A percentile compares a stretch with the other conserved stretches of the same genome.
These are phyloP conservation scores for Salticus scenicus DNA, from an alignment of 2,888 invertebrate species.

Conservation along the genomic window DNA sequence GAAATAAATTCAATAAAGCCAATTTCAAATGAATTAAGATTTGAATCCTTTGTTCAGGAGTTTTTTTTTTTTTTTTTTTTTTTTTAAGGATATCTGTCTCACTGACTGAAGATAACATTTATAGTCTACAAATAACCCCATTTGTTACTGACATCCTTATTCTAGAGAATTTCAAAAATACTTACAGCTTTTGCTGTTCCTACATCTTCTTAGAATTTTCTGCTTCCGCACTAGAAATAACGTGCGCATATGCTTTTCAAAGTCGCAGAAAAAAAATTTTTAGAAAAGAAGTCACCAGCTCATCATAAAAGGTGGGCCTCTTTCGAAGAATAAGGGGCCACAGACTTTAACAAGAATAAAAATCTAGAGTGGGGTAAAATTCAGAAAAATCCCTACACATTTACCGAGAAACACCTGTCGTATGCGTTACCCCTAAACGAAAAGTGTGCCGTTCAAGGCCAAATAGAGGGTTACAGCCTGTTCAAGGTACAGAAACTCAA, in stretches of 20 bases:
- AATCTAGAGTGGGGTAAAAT: constrained; percentile 5
- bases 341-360: neutral
- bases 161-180: too few species aligned
- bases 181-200: too few species aligned
- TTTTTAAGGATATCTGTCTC: too few species aligned
- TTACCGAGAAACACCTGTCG: constrained; percentile 50
- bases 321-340: constrained; percentile 22
- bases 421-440: neutral
- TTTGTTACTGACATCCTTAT: too few species aligned
- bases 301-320: neutral
- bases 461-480: neutral
- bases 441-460: constrained; percentile 66
- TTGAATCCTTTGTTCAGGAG: too few species aligned
- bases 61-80: too few species aligned
- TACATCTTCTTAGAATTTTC: too few species aligned
- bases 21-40: too few species aligned
- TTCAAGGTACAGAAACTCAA: neutral
- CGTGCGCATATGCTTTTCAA: neutral
- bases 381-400: constrained; percentile 17
- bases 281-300: neutral
- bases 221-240: too few species aligned
- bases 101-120: too few species aligned
- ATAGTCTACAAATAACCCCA: too few species aligned
- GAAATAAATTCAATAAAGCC: too few species aligned
- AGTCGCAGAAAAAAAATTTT: neutral